phyloP scores from a whole-genome alignment of 2,888 invertebrate species.

The Drosophila setosimentum region DNA sequence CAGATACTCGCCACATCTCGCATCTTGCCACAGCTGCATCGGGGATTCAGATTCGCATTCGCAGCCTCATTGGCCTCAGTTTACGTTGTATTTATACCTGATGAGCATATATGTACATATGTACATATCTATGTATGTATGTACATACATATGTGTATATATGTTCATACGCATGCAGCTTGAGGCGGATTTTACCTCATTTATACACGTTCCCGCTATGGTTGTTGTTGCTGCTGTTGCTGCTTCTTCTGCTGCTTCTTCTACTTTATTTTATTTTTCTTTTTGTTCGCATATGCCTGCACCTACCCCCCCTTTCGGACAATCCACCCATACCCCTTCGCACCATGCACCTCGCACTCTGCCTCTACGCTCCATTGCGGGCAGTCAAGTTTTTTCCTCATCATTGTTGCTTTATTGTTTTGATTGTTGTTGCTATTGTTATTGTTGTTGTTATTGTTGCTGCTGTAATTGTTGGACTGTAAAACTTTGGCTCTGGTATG shows the following conservation, averaged over 20 bases:
- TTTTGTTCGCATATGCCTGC: slow-evolving; percentile 1
- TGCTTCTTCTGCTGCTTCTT: not conserved
- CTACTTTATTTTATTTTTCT: not conserved
- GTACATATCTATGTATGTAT: not conserved
- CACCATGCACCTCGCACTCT: not conserved
- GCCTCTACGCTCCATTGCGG: slow-evolving; percentile 36
- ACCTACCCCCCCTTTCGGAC: too few species aligned
- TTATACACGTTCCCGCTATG: slow-evolving; percentile 75
- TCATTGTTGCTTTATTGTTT: slow-evolving; percentile 20
- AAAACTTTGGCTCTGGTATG: slow-evolving; percentile 73
- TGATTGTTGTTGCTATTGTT: slow-evolving; percentile 27
- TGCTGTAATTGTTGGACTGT: slow-evolving; percentile 74
- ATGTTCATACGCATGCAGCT: slow-evolving; percentile 24
- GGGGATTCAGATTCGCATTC: not conserved
- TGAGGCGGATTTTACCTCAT: slow-evolving; percentile 77
- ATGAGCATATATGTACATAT: slow-evolving; percentile 27
- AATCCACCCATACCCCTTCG: too few species aligned
- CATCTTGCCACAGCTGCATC: slow-evolving; percentile 13
- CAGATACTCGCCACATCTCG: slow-evolving; percentile 48
- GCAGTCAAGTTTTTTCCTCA: slow-evolving; percentile 36
- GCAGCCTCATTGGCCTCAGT: slow-evolving; percentile 28
- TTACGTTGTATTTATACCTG: slow-evolving; percentile 32
- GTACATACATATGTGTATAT: slow-evolving; percentile 17
- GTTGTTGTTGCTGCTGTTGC: slow-evolving; percentile 19
- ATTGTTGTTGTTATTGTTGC: slow-evolving; percentile 56